Conservation (phyloP, 2,888 invertebrate genomes). For the Artemia sinica region DNA sequence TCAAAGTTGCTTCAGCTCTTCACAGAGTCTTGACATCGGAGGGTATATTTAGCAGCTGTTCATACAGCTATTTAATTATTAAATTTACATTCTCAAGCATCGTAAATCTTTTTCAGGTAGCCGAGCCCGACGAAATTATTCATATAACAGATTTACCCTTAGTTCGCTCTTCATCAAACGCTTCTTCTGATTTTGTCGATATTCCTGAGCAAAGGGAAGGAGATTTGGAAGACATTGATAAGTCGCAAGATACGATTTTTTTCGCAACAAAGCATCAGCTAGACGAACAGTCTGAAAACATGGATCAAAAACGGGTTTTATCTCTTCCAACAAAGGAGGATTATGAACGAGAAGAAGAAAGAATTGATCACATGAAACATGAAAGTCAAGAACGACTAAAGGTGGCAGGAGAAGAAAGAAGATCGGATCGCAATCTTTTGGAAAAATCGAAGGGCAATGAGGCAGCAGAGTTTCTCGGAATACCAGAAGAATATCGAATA, state of each 20-base stretch:
- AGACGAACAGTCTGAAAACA: background rate
- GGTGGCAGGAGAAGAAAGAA: background rate
- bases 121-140: background rate
- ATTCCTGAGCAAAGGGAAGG: background rate
- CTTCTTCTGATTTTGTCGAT: slow-evolving; percentile 1
- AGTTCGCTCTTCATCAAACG: slow-evolving; percentile 1
- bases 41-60: no score
- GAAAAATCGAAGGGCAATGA: background rate
- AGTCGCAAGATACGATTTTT: background rate
- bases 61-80: no score
- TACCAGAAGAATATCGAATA: background rate
- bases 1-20: no score
- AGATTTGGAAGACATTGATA: background rate
- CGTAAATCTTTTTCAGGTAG: background rate
- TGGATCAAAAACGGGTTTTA: background rate
- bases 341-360: background rate
- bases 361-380: background rate
- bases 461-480: background rate
- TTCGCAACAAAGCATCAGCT: background rate
- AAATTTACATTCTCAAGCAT: no score
- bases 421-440: background rate
- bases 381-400: background rate
- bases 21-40: no score
- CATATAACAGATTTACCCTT: background rate
- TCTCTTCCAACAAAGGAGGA: slow-evolving; percentile 5